Evolutionary conservation across 2,113 vertebrate species (phyloP), one percentile per base, ranked within the genome.

Genomic region (Pygoscelis adeliae): DNA sequence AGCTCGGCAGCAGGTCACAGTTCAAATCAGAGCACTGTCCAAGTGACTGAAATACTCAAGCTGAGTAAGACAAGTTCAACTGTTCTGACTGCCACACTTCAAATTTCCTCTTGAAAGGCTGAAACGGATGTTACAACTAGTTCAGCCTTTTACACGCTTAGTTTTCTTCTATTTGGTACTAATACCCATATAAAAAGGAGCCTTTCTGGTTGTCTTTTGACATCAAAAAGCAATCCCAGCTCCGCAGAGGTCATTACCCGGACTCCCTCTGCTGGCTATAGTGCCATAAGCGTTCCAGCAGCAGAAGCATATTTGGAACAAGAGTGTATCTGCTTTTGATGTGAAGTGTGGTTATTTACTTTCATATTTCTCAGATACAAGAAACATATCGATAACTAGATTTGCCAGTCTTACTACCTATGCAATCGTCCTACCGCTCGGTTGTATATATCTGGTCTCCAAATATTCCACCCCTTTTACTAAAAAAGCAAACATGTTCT

Each of bases 211-310:
- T 56, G 34, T 5, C 36, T 14, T 13, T 15, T 70, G 55, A 30
- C 42, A 55, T 10, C 56, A 36, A 38, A 25, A 49, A 73, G 36
- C 44, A 25, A 38, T 2, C 27, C 59, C 61, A 46, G 69, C 40
- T 67, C 73, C 42, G n/a, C 1, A 0, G 21, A 69, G 61, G 52
- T 6, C 15, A 4, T 23, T 80, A 30, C 34, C 47, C n/a, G 17
- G 21, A n/a, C 89, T 93, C 83, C 77, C 89, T 95, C 91, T 97
- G 80, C 72, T 56, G 90, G 72, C 49, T 78, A 9, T 6, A 47
- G 17, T 1, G 15, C 44, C 11, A 14, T 3, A 23, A 72, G 53
- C 2, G 14, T 15, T 66, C 59, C 71, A 83, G 42, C 42, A 65
- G 67, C 38, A 67, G 34, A 34, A 66, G 21, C 15, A 0, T 4